Percentiles rank a stretch among this genome's conserved stretches.
phyloP scores from a whole-genome alignment of 2,888 invertebrate species.

The Amphipoea oculea region DNA sequence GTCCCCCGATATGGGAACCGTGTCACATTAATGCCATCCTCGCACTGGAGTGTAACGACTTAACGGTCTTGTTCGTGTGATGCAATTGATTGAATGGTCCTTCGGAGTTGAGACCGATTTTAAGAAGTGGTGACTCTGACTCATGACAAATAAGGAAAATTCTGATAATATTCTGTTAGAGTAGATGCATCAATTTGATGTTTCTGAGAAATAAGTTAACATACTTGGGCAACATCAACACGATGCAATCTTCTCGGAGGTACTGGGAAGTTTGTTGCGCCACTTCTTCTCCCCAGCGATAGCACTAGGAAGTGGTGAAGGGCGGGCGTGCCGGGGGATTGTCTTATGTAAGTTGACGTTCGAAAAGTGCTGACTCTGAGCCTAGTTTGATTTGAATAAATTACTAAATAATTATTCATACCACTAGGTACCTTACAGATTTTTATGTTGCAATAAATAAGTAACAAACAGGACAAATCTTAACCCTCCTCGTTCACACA shows the following conservation, averaged over 20 bases:
- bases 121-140: constrained; percentile 29
- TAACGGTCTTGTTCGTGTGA: constrained; percentile 16
- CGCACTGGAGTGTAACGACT: constrained; percentile 53
- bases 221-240: background rate
- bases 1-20: constrained; percentile 62
- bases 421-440: background rate
- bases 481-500: background rate
- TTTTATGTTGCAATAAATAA: background rate
- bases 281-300: background rate
- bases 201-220: constrained; percentile 15
- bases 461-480: constrained; percentile 1
- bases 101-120: constrained; percentile 12
- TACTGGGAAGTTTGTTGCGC: background rate
- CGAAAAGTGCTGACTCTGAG: background rate
- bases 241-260: background rate
- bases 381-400: background rate
- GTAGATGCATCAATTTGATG: constrained; percentile 7
- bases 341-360: background rate
- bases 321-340: background rate
- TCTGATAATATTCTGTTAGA: constrained; percentile 18
- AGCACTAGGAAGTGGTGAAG: background rate
- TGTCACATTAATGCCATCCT: constrained; percentile 60
- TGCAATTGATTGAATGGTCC: constrained; percentile 1
- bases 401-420: background rate
- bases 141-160: constrained; percentile 46